Percentiles rank a stretch among this genome's conserved stretches.
These are phyloP conservation scores for Chondrilla cf. caribensis DNA, from an alignment of 37 sponge, comb jelly and placozoan genomes.

Conservation along the genomic window DNA sequence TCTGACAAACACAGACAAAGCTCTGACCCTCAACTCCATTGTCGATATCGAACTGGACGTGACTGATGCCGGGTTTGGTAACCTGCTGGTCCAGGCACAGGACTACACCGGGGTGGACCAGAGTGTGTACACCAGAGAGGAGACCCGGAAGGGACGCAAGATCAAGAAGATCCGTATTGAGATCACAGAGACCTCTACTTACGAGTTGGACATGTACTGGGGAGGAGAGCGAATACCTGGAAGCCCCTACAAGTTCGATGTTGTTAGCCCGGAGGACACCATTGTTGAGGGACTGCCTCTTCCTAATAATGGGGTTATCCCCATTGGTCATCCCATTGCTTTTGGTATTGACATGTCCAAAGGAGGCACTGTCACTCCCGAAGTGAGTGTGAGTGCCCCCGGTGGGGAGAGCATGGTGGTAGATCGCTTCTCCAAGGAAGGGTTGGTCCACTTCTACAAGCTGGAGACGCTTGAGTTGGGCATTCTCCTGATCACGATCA, in stretches of 20 bases:
- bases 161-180: background rate
- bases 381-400: conserved; percentile 19
- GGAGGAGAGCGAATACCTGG: conserved; percentile 32
- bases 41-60: conserved; percentile 45
- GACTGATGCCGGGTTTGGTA: conserved; percentile 53
- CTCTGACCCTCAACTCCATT: conserved; percentile 9
- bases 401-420: background rate
- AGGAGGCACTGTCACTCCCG: conserved; percentile 38
- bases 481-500: background rate
- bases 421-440: background rate
- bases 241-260: conserved; percentile 65
- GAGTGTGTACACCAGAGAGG: conserved; percentile 46
- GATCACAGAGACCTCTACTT: conserved; percentile 3
- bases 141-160: conserved; percentile 2
- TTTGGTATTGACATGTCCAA: conserved; percentile 56
- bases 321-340: conserved; percentile 58
- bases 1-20: background rate
- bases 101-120: conserved; percentile 11
- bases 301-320: conserved; percentile 37
- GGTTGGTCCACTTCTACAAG: conserved; percentile 3
- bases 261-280: conserved; percentile 46
- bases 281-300: conserved; percentile 54
- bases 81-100: conserved; percentile 31
- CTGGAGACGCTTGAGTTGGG: conserved; percentile 17
- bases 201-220: conserved; percentile 15